A percentile compares a stretch with the other conserved stretches of the same genome.
Conservation (phyloP, 2,113 vertebrate genomes). For the Misgurnus mizolepis region DNA sequence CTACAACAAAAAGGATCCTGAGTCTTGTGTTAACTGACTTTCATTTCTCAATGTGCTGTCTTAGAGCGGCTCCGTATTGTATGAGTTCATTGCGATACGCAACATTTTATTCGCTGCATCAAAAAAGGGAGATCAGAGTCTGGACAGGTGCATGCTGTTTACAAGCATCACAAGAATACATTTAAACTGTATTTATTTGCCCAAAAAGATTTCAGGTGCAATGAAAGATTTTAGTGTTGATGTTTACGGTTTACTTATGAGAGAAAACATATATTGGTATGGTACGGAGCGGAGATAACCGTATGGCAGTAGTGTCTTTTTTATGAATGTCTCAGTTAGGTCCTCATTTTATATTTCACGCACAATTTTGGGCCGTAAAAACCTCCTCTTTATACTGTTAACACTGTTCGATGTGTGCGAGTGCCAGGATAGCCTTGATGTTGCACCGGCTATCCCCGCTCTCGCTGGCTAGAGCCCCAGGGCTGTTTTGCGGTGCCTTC, state of each 20-base stretch:
- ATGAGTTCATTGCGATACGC: conserved; percentile 32
- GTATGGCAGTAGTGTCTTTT: neutral
- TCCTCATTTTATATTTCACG: neutral
- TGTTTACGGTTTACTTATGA: conserved; percentile 24
- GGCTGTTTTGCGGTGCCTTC: conserved; percentile 55
- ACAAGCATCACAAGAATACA: conserved; percentile 36
- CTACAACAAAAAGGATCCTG: conserved; percentile 35
- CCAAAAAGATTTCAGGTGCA: conserved; percentile 51
- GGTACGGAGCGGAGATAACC: neutral
- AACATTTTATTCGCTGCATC: conserved; percentile 15
- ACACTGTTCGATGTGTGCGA: conserved; percentile 12
- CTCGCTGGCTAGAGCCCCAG: conserved; percentile 47
- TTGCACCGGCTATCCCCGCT: conserved; percentile 61
- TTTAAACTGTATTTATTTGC: conserved; percentile 48
- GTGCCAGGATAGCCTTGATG: conserved; percentile 54
- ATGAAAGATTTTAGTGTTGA: conserved; percentile 31
- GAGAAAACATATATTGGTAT: conserved; percentile 33
- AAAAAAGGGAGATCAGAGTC: conserved; percentile 37
- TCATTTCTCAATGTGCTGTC: conserved; percentile 25
- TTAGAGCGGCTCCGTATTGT: conserved; percentile 16
- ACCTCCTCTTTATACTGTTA: conserved; percentile 15
- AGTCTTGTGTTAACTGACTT: conserved; percentile 25
- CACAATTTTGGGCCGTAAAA: neutral
- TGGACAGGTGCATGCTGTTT: conserved; percentile 45
- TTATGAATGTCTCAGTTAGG: neutral